These are phyloP conservation scores for Anorthoa munda DNA, from an alignment of 2,888 invertebrate genomes.

Conservation along the genomic window DNA sequence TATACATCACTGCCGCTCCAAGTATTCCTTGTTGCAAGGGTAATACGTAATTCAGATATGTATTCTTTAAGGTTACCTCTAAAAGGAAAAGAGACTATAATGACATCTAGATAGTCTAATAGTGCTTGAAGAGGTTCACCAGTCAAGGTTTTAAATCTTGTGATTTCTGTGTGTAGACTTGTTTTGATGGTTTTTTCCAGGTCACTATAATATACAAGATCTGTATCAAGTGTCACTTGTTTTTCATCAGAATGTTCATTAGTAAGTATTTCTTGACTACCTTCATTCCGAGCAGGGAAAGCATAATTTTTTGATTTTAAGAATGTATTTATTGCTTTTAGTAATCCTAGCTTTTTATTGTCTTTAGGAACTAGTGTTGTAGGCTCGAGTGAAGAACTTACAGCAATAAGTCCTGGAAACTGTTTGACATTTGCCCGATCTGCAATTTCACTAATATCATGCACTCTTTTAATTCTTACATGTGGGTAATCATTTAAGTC, in stretches of 20 bases:
- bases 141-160: constrained; percentile 92
- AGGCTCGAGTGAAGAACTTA: constrained; percentile 82
- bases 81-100: constrained; percentile 95
- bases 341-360: constrained; percentile 84
- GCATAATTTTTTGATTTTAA: constrained; percentile 87
- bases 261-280: constrained; percentile 66
- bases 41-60: constrained; percentile 91
- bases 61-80: constrained; percentile 92
- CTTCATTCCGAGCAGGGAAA: constrained; percentile 77
- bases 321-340: constrained; percentile 89
- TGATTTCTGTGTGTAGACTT: constrained; percentile 96
- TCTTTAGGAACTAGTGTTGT: constrained; percentile 82
- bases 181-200: constrained; percentile 96
- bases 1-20: constrained; percentile 92
- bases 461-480: constrained; percentile 91
- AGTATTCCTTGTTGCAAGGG: constrained; percentile 85
- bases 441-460: constrained; percentile 90
- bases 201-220: constrained; percentile 96
- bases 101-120: constrained; percentile 93
- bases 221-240: constrained; percentile 73
- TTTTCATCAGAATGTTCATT: constrained; percentile 73
- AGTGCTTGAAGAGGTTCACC: constrained; percentile 94
- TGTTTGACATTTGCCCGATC: constrained; percentile 83
- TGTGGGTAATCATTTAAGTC: constrained; percentile 91
- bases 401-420: constrained; percentile 90